phyloP scores from a whole-genome alignment of 2,888 invertebrate genomes.

The Timandra comae region DNA sequence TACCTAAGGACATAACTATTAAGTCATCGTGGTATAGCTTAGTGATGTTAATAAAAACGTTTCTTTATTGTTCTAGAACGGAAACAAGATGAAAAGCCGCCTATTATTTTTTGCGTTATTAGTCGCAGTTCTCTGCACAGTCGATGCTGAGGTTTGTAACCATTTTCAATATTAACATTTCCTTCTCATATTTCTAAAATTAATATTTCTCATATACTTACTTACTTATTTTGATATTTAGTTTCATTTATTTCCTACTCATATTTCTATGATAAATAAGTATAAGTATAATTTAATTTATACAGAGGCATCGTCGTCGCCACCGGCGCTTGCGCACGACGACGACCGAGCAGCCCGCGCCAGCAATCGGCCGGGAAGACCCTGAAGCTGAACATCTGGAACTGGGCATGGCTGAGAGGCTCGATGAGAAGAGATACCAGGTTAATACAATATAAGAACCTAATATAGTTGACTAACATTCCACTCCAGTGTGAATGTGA shows the following conservation, averaged over 20 bases:
- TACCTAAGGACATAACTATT: too few species aligned
- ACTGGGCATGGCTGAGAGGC: conserved; percentile 55
- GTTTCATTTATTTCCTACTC: too few species aligned
- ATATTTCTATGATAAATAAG: too few species aligned
- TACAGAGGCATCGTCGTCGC: conserved; percentile 44
- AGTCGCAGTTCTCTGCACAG: conserved; percentile 52
- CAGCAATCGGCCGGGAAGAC: conserved; percentile 33
- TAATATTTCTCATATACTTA: too few species aligned
- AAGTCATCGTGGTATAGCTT: too few species aligned
- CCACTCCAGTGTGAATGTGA: too few species aligned
- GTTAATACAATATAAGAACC: conserved; percentile 31
- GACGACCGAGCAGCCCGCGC: conserved; percentile 37
- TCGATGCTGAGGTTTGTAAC: conserved; percentile 50
- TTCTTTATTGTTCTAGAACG: conserved; percentile 22
- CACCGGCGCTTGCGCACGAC: conserved; percentile 56
- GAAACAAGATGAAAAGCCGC: conserved; percentile 46
- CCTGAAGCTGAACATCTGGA: conserved; percentile 57
- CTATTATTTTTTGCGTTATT: conserved; percentile 50
- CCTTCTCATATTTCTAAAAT: too few species aligned
- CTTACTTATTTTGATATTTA: too few species aligned
- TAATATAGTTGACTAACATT: too few species aligned
- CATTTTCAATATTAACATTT: too few species aligned
- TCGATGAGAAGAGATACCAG: conserved; percentile 61
- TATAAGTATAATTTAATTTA: background rate
- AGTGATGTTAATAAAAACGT: background rate